A percentile compares a stretch with the other conserved stretches of the same genome.
These are phyloP conservation scores for Chloroclysta siterata DNA, from an alignment of 2,888 invertebrate genomes.

Conservation along the genomic window DNA sequence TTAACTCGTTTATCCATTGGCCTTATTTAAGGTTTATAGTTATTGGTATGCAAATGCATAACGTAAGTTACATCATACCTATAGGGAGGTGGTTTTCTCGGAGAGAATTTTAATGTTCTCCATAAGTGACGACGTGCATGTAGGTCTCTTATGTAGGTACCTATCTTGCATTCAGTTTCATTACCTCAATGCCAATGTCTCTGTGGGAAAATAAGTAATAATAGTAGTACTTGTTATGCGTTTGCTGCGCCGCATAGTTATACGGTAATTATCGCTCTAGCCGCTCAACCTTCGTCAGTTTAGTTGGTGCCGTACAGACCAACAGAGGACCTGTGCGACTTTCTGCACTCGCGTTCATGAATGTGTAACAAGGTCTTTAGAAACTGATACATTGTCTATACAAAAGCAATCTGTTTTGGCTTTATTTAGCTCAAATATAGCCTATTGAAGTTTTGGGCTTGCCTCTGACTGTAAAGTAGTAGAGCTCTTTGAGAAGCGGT, in stretches of 20 bases:
- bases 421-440: no score
- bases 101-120: background rate
- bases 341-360: background rate
- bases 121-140: background rate
- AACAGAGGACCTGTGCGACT: background rate
- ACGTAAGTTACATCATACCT: slow-evolving; percentile 10
- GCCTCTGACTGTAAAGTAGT: no score
- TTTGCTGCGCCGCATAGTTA: slow-evolving; percentile 18
- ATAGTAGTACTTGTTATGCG: slow-evolving; percentile 16
- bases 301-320: background rate
- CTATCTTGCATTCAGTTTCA: slow-evolving; percentile 13
- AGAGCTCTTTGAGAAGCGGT: no score
- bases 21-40: slow-evolving; percentile 30
- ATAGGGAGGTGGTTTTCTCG: background rate
- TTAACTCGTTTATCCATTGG: slow-evolving; percentile 27
- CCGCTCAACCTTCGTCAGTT: slow-evolving; percentile 17
- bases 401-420: no score
- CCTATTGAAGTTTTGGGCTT: no score
- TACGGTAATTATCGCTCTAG: slow-evolving; percentile 20
- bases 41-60: slow-evolving; percentile 13
- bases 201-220: slow-evolving; percentile 49
- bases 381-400: no score
- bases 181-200: slow-evolving; percentile 61
- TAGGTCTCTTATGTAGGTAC: background rate
- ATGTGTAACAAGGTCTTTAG: no score